Evolutionary conservation across 1,140 invertebrate genomes (phyloP), one percentile per base, ranked within the genome.

Genomic region (Thrips palmi): DNA sequence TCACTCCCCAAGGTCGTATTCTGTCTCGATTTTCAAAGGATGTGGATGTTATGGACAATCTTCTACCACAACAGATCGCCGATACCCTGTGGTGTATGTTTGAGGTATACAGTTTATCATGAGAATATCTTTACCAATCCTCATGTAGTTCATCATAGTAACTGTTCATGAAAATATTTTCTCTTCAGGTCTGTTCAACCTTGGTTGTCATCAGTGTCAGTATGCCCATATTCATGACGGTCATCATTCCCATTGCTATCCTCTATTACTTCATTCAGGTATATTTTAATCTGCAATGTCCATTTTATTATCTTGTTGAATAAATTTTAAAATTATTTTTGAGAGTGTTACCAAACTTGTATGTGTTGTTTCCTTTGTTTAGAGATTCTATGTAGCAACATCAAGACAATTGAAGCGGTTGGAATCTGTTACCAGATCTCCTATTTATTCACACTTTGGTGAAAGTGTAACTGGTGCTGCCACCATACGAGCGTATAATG

Each of bases 1-100:
- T 75, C 47, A 91, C 85, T 43, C 87, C 87, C 29, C 55, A 70
- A 45, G 87, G 87, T 58, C 68, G 87, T 54, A 76, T 91, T 48
- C 65, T 91, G 47, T 74, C 84, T 54, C 71, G 85, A 53, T 88
- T 91, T 63, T 74, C 79, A 52, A 47, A 47, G 25, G 73, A 72
- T 53, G 56, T 72, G 39, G 69, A 72, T 56, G 63, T 76, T 41
- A 55, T 85, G 59, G 80, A 84, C 59, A 70, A 66, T 48, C 67
- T 62, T 49, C 63, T 84, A 48, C 77, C 78, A 44, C 10, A 39
- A 11, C 2, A 30, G 20, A 6, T 27, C 32, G 14, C 7, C 4
- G 10, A 12, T 10, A 2, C 15, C 11, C 18, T 20, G 4, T 7
- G 21, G 32, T 11, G 37, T 39, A 31, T 31, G 37, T n/a, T 3